These are phyloP conservation scores for Neogobius melanostomus DNA, from an alignment of 2,113 vertebrate species.

Conservation along the genomic window DNA sequence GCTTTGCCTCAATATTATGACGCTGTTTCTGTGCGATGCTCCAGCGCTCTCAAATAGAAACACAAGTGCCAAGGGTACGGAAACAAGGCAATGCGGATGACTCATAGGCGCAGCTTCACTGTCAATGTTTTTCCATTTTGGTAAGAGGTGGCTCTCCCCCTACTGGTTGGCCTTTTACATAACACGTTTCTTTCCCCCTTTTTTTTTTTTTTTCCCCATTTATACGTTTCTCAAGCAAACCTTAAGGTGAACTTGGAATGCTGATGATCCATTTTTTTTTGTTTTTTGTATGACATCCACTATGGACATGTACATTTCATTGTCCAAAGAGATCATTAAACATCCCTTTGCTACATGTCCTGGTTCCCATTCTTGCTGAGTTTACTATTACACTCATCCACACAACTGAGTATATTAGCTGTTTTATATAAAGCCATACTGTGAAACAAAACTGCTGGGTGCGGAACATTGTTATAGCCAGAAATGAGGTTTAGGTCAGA, in stretches of 20 bases:
- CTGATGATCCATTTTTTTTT: conserved; percentile 53
- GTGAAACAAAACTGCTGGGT: no score
- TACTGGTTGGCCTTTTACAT: conserved; percentile 49
- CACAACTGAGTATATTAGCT: conserved; percentile 6
- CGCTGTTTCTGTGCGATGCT: conserved; percentile 18
- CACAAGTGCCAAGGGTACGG: conserved; percentile 32
- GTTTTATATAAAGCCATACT: no score
- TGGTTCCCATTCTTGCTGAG: conserved; percentile 75
- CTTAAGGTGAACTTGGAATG: conserved; percentile 60
- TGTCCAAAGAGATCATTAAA: conserved; percentile 78
- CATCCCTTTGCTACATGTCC: conserved; percentile 76
- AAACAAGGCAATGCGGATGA: conserved; percentile 29
- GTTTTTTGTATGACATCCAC: conserved; percentile 70
- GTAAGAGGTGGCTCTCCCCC: conserved; percentile 63
- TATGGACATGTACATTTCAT: conserved; percentile 74
- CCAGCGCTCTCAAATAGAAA: conserved; percentile 15
- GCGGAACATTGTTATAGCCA: no score
- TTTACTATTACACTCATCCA: conserved; percentile 49
- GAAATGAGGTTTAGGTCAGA: no score
- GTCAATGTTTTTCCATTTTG: conserved; percentile 17
- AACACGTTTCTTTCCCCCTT: conserved; percentile 33
- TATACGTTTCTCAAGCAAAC: conserved; percentile 21
- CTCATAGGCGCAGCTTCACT: conserved; percentile 24
- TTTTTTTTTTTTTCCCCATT: conserved; percentile 54
- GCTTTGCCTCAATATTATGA: conserved; percentile 21